Evolutionary conservation across 2,797 vertebrate species (phyloP).

Genomic region (Huso huso): DNA sequence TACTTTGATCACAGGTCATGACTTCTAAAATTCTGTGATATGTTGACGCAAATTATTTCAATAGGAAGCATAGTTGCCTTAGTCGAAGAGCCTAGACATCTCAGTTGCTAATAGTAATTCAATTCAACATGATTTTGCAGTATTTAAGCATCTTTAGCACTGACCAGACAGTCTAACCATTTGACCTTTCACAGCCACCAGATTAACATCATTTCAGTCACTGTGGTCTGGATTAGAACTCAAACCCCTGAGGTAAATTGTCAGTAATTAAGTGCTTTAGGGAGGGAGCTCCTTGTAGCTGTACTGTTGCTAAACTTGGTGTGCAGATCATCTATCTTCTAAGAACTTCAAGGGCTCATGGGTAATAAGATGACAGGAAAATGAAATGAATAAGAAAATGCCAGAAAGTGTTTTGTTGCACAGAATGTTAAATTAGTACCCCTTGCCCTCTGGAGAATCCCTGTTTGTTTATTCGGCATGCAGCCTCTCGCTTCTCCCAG

Average conservation of each 20-base stretch:
- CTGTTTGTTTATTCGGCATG: slow-evolving; percentile 26
- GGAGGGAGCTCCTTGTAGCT: neutral
- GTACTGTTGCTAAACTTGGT: neutral
- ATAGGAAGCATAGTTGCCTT: too few relatives aligned
- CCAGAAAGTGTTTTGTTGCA: neutral
- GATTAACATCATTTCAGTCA: neutral
- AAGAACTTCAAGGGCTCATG: neutral
- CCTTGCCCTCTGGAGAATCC: slow-evolving; percentile 12
- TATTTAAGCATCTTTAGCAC: neutral
- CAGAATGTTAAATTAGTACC: slow-evolving; percentile 7
- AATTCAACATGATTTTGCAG: neutral
- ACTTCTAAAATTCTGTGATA: too few relatives aligned
- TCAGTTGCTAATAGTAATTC: neutral
- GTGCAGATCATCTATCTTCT: neutral
- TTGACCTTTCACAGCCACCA: neutral
- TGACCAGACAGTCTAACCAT: neutral
- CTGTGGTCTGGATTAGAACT: neutral
- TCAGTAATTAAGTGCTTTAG: neutral
- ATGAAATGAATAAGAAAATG: neutral
- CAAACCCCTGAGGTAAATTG: neutral
- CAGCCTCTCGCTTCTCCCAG: slow-evolving; percentile 20
- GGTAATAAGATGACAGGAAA: neutral
- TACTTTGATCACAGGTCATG: too few relatives aligned
- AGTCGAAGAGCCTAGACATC: neutral
- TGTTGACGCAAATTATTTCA: too few relatives aligned